These are phyloP conservation scores for Branchipolynoe longqiensis DNA, from an alignment of 2,888 invertebrate species.

Conservation along the genomic window DNA sequence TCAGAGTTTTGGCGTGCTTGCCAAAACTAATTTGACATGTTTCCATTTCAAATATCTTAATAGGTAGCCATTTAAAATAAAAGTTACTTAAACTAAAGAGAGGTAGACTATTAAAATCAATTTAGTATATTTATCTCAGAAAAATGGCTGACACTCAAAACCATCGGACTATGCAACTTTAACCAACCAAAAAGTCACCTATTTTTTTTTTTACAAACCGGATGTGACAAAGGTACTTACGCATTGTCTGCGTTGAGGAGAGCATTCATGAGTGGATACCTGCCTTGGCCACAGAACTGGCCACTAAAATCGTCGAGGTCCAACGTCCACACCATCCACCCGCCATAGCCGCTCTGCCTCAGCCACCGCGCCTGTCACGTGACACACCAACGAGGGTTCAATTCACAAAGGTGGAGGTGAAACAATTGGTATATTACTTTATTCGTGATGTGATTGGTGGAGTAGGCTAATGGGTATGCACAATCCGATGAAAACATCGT, in stretches of 20 bases:
- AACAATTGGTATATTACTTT: neutral
- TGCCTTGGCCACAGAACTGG: constrained; percentile 55
- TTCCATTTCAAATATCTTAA: too few relatives aligned
- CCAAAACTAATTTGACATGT: too few relatives aligned
- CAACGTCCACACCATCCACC: constrained; percentile 61
- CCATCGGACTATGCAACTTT: too few relatives aligned
- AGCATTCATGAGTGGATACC: constrained; percentile 60
- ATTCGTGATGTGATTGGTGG: neutral
- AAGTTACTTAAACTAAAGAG: too few relatives aligned
- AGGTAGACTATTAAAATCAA: too few relatives aligned
- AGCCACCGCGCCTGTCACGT: constrained; percentile 40
- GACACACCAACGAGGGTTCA: neutral
- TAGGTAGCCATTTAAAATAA: too few relatives aligned
- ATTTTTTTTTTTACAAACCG: too few relatives aligned
- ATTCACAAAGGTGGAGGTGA: too few relatives aligned
- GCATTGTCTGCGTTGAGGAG: constrained; percentile 32
- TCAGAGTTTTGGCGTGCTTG: too few relatives aligned
- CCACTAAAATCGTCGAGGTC: constrained; percentile 63
- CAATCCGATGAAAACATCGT: neutral
- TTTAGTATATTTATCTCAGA: too few relatives aligned
- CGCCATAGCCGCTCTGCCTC: constrained; percentile 15
- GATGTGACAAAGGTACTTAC: neutral
- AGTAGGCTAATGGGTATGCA: neutral
- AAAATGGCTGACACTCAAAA: too few relatives aligned
- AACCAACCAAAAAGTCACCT: too few relatives aligned